Evolutionary conservation across 2,888 invertebrate species (phyloP).

Genomic region (Melipona bicolor): DNA sequence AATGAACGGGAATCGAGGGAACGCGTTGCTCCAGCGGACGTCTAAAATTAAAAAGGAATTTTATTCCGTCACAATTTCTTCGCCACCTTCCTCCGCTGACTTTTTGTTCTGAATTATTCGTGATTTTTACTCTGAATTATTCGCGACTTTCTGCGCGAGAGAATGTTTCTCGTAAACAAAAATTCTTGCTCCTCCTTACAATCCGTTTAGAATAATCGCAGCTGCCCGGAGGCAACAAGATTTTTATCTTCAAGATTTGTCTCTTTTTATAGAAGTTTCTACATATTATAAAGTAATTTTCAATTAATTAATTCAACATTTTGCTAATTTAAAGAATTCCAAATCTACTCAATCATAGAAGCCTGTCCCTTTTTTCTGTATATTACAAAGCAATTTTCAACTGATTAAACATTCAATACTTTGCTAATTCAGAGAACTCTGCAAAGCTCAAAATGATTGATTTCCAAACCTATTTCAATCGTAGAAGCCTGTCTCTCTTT

Average conservation of each 20-base stretch:
- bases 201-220: slow-evolving; percentile 16
- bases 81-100: not conserved
- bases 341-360: not conserved
- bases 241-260: not conserved
- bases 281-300: not conserved
- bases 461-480: too few species aligned
- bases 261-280: not conserved
- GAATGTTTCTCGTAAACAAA: not conserved
- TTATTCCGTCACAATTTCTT: slow-evolving; percentile 16
- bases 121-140: slow-evolving; percentile 16
- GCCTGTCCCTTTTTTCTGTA: too few species aligned
- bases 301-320: not conserved
- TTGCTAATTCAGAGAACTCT: too few species aligned
- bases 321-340: not conserved
- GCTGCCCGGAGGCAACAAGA: not conserved
- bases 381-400: too few species aligned
- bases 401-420: too few species aligned
- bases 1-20: slow-evolving; percentile 40
- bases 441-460: too few species aligned
- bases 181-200: not conserved
- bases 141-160: not conserved
- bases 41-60: slow-evolving; percentile 48
- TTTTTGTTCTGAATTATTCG: slow-evolving; percentile 15
- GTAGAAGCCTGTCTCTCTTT: too few species aligned
- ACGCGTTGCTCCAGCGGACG: not conserved